phyloP scores from a whole-genome alignment of 1,140 invertebrate genomes.

The Ceratina calcarata region DNA sequence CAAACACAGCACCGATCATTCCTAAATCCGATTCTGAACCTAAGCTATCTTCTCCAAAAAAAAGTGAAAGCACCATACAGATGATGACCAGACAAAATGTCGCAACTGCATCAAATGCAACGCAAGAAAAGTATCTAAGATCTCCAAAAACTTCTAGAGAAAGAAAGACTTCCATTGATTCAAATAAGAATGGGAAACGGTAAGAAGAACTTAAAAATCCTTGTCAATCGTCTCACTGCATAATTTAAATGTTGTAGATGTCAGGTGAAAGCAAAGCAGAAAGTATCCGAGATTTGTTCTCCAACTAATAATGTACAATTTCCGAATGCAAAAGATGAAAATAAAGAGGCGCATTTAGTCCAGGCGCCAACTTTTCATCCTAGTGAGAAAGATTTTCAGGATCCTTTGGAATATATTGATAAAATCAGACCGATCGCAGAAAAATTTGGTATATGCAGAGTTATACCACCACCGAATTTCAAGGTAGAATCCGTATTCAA shows the following conservation, averaged over 20 bases:
- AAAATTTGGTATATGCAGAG: constrained; percentile 92
- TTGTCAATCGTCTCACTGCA: background rate
- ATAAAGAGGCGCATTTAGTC: constrained; percentile 82
- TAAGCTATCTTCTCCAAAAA: constrained; percentile 48
- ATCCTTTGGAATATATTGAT: constrained; percentile 94
- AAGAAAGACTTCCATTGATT: constrained; percentile 68
- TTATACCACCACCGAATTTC: constrained; percentile 93
- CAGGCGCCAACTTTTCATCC: constrained; percentile 93
- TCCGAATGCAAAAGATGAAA: constrained; percentile 78
- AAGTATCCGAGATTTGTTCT: constrained; percentile 67
- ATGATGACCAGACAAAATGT: constrained; percentile 30
- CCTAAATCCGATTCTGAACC: constrained; percentile 57
- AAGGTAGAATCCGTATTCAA: constrained; percentile 81
- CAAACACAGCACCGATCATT: constrained; percentile 8
- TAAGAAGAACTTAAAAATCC: constrained; percentile 3
- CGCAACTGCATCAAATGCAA: constrained; percentile 8
- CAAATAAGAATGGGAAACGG: constrained; percentile 66
- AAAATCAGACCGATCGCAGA: constrained; percentile 90
- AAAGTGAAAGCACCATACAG: constrained; percentile 30
- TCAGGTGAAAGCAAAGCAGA: constrained; percentile 68
- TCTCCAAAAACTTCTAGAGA: constrained; percentile 70
- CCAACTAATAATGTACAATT: constrained; percentile 82
- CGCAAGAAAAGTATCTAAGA: constrained; percentile 68
- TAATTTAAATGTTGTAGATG: constrained; percentile 54
- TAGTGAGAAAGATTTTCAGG: constrained; percentile 91